Base-by-base conservation (phyloP, 2,113 vertebrate genomes). In the Crotophaga sulcirostris region DNA sequence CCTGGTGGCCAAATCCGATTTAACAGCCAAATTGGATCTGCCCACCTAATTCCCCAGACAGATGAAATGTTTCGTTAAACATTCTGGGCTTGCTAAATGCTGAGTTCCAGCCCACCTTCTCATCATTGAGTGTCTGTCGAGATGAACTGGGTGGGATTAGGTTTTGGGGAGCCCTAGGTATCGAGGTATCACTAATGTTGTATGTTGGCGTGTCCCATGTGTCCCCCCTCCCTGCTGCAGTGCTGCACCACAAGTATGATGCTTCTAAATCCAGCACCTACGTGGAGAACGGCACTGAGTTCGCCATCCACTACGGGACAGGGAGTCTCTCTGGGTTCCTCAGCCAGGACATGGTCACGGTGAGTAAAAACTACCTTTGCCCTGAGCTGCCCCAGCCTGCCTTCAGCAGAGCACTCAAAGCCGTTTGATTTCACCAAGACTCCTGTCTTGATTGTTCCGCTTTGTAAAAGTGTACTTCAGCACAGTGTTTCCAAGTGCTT, bases 291-390 rank as follows among this genome's bases (percentile, higher is more conserved):
- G 99, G 99, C 49, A 99, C 99, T 0, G 45, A 94, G 7, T 99
- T 99, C 13, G 96, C 98, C 92, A 99, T 99, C 95, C 99, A 97
- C 84, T 99, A 99, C 3, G 99, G 99, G 51, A 98, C 98, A 0
- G 99, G 99, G 60, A 99, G 99, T 92, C 98, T 99, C 63, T 99
- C 99, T 0, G 99, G 99, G 10, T 99, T 95, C 96, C 98, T 99
- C 87, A 99, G 99, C 77, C 83, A 99, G 96, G 99, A 99, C 87
- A 97, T 96, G 0, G 97, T 98, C 80, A 96, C 88, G 69, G 98
- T 98, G 90, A 98, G 98, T 96, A 80, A 25, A 11, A 1, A 2
- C 68, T 52, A 28, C 19, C 26, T 34, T 80, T 67, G 60, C 54
- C 38, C 28, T 0, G 0, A 59, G 64, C 60, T 36, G 66, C 60